These are phyloP conservation scores for Drosophila ezoana DNA, from an alignment of 2,888 invertebrate species.

Conservation along the genomic window DNA sequence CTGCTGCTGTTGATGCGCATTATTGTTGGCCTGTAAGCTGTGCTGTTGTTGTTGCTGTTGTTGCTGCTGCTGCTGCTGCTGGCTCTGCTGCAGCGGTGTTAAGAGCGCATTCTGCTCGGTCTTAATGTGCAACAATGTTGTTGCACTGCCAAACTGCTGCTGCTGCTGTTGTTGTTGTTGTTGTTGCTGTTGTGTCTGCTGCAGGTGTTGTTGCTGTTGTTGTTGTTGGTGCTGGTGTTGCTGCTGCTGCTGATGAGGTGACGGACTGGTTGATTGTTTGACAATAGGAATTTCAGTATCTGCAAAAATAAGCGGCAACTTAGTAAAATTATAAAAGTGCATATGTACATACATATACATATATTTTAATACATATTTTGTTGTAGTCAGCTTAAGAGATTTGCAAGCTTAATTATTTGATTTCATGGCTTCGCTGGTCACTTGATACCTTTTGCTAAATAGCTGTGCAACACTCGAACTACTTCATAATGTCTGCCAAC, in stretches of 20 bases:
- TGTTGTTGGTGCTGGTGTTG: conserved; percentile 76
- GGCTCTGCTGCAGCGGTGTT: conserved; percentile 70
- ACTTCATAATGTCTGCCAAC: conserved; percentile 42
- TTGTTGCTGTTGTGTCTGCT: conserved; percentile 43
- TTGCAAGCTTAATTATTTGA: conserved; percentile 1
- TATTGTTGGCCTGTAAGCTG: conserved; percentile 64
- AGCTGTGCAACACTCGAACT: conserved; percentile 21
- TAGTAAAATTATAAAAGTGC: not conserved
- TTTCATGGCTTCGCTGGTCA: conserved; percentile 25
- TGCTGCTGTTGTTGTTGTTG: conserved; percentile 64
- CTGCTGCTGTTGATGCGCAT: conserved; percentile 66
- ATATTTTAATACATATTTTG: not conserved
- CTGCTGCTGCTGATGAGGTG: conserved; percentile 82
- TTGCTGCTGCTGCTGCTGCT: conserved; percentile 55
- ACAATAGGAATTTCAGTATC: conserved; percentile 85
- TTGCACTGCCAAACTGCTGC: conserved; percentile 75
- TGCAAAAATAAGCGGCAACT: conserved; percentile 49
- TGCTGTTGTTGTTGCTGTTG: conserved; percentile 59
- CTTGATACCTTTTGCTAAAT: conserved; percentile 15
- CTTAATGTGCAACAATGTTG: conserved; percentile 82
- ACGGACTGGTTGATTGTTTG: conserved; percentile 85
- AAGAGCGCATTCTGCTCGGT: conserved; percentile 82
- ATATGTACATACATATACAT: not conserved
- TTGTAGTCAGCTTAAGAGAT: not conserved
- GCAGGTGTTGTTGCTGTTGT: conserved; percentile 78